These are phyloP conservation scores for Australoheros scitulus DNA, from an alignment of 2,113 vertebrate genomes.

Conservation along the genomic window DNA sequence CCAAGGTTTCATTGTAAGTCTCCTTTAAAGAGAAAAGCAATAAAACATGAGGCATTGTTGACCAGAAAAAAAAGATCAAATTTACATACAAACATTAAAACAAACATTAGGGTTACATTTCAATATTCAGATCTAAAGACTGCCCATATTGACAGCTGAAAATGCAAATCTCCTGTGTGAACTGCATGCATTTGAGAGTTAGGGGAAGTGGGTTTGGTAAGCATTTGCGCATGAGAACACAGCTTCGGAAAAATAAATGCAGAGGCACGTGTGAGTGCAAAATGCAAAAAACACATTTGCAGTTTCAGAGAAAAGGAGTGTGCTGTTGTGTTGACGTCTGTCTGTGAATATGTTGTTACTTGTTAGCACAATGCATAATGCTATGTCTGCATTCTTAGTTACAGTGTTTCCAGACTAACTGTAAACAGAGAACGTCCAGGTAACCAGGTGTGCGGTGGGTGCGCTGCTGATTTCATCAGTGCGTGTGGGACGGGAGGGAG, in stretches of 20 bases:
- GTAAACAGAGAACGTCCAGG: conserved; percentile 50
- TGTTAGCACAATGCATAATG: conserved; percentile 1
- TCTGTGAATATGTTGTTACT: background rate
- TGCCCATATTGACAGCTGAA: background rate
- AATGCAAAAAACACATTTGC: conserved; percentile 11
- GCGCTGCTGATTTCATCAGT: conserved; percentile 23
- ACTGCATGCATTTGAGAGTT: background rate
- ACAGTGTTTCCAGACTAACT: conserved; percentile 12
- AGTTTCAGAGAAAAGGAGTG: background rate
- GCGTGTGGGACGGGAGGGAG: background rate
- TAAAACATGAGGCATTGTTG: background rate
- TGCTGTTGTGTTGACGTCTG: background rate
- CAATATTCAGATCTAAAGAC: background rate
- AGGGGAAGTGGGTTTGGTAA: conserved; percentile 36
- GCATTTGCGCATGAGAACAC: conserved; percentile 9
- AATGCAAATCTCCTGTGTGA: background rate
- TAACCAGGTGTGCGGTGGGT: conserved; percentile 35
- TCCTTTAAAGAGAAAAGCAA: background rate
- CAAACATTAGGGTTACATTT: background rate
- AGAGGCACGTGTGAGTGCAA: background rate
- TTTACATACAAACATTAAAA: background rate
- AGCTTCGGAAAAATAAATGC: conserved; percentile 3
- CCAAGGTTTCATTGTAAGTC: background rate
- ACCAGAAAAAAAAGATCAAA: background rate
- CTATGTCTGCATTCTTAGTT: conserved; percentile 19